Conservation (phyloP, 2,113 vertebrate species). For the Neogale vison region DNA sequence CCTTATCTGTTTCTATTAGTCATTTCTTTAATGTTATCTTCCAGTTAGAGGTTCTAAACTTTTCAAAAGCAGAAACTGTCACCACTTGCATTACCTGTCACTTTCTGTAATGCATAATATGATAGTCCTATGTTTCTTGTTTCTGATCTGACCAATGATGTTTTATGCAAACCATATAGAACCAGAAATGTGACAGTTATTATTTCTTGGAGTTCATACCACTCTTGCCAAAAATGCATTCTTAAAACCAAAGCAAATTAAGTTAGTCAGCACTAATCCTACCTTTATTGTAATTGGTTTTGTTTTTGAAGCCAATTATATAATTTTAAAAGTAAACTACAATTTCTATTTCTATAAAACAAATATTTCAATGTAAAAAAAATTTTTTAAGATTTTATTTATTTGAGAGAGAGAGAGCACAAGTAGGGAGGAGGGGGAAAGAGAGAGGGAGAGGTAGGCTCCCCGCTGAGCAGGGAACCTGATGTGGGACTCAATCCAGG, state of each 20-base stretch:
- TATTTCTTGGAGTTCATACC: background rate
- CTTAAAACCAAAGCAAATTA: constrained; percentile 15
- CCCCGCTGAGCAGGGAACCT: no score
- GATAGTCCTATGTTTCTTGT: background rate
- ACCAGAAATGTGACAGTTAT: background rate
- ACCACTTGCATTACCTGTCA: background rate
- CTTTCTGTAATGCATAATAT: background rate
- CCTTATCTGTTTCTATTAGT: background rate
- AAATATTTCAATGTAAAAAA: background rate
- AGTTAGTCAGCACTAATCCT: background rate
- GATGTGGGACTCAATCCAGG: no score
- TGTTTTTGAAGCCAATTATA: background rate
- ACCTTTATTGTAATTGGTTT: background rate
- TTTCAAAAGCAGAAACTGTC: background rate
- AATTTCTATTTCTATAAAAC: constrained; percentile 1
- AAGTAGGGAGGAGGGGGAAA: no score
- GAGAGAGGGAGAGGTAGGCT: no score
- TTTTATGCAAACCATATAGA: background rate
- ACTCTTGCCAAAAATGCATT: background rate
- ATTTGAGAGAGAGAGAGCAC: no score
- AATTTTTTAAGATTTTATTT: no score
- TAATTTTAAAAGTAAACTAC: background rate
- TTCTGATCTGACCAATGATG: background rate
- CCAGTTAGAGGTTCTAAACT: background rate
- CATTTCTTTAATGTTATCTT: background rate